phyloP scores from a whole-genome alignment of 2,797 vertebrate genomes.

The Sebastes miniatus region DNA sequence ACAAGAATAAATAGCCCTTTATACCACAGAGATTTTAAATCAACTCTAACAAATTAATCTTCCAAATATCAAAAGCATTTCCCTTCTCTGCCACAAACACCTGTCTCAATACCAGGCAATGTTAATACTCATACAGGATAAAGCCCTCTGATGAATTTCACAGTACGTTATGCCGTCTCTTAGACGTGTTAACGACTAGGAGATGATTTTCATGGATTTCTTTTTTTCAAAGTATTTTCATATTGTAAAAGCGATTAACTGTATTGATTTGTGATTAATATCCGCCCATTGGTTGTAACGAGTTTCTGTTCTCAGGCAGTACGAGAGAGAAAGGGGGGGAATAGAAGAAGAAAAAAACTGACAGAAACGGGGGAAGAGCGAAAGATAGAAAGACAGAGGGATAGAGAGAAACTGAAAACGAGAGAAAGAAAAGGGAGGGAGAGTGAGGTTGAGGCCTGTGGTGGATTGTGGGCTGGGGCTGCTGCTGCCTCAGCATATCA shows the following conservation, averaged over 20 bases:
- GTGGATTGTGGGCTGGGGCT: conserved; percentile 77
- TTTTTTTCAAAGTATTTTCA: conserved; percentile 35
- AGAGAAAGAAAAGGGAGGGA: conserved; percentile 44
- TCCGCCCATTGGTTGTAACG: background rate
- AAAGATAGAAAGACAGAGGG: conserved; percentile 13
- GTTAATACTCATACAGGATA: background rate
- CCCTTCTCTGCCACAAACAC: background rate
- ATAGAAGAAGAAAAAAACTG: background rate
- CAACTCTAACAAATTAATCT: background rate
- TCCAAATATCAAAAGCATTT: background rate
- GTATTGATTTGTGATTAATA: conserved; percentile 51
- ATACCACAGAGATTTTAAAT: background rate
- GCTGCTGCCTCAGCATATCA: conserved; percentile 79
- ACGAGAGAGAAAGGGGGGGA: background rate
- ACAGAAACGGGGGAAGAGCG: background rate
- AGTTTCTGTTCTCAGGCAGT: background rate
- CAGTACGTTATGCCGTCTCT: background rate
- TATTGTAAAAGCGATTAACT: conserved; percentile 37
- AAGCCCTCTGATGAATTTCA: background rate
- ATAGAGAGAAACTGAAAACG: conserved; percentile 14
- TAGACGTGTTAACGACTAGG: conserved; percentile 6
- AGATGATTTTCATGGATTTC: conserved; percentile 18
- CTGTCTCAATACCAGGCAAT: conserved; percentile 4
- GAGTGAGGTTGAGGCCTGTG: conserved; percentile 72
- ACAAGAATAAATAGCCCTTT: background rate